Base-by-base conservation (phyloP, 2,113 vertebrate genomes). In the Carollia perspicillata region DNA sequence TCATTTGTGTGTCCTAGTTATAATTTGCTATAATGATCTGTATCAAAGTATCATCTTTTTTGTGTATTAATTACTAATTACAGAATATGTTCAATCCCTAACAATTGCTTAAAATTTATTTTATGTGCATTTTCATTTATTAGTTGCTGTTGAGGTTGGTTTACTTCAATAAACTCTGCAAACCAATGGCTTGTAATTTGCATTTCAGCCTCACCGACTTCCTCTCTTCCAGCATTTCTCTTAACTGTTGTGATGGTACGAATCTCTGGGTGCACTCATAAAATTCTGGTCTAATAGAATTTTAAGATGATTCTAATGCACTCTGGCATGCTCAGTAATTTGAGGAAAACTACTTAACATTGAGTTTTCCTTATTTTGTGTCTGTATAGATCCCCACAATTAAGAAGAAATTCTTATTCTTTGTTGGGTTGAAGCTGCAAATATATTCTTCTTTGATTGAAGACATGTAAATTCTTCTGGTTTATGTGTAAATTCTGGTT, bases 81-180 rank as follows among this genome's bases (percentile, higher is more conserved):
- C 4, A 86, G 28, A 89, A 94, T 74, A 33, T 84, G 17, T 78
- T 79, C 20, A 78, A 10, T 66, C 11, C 26, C 33, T 68, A 37
- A 42, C 44, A 78, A 68, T 55, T 91, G 20, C 44, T 80, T 90
- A 75, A 77, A 74, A 47, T 66, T 40, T 85, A 95, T 89, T 96
- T 94, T 65, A 74, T 37, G 14, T 74, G 4, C 1, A 80, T 20
- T 44, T 92, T 77, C 58, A 55, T 42, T 47, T 86, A 63, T 66
- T 85, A 89, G 44, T 72, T 81, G 58, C 22, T 72, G 18, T n/a
- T n/a, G 44, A 83, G 33, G 3, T 37, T 85, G 11, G 20, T n/a
- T 92, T 22, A 60, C 28, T 96, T 83, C 16, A 78, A 28, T 93
- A 74, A 89, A 3, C 28, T 42, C 10, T 68, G 5, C 26, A 93